Base-by-base conservation (phyloP, 2,888 invertebrate genomes). In the Noctua janthina region DNA sequence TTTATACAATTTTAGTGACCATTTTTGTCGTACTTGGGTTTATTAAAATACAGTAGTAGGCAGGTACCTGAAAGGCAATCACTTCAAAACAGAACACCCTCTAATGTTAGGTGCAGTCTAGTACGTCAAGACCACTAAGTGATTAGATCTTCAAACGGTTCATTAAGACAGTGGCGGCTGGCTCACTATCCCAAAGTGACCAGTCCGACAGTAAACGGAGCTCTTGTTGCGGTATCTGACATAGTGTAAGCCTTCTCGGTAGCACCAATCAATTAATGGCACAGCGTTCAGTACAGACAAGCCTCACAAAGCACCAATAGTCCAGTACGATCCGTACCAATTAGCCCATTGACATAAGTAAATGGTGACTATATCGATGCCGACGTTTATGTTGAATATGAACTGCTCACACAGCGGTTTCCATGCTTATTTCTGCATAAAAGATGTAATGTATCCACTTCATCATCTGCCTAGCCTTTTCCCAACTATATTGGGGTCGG, bases 261-360 rank as follows among this genome's bases (percentile, higher is more conserved):
- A 66, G 43, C n/a, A 56, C 69, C 49, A 79, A 71, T 71, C 56
- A 66, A 29, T 67, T 20, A 64, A 43, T 54, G 51, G 17, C 39
- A 78, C 20, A 56, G 56, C 23, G 17, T 62, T 56, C 4, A 35
- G 67, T 51, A 43, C 43, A 17, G 49, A 49, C 11, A 43, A 69
- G n/a, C 20, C 13, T 23, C 35, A 56, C 23, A 23, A n/a, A 29
- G 35, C 66, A 7, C n/a, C 46, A 54, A 51, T 54, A 15, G 13
- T 54, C 23, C 23, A 17, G 6, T 64, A n/a, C 20, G 23, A 54
- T 54, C 54, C 54, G 54, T 23, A 23, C 8, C 8, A 56, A 56
- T 56, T 54, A 54, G 54, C 54, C 20, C 20, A 23, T 54, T 54
- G 54, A 35, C 46, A 35, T 49, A 64, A 59, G 46, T 46, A 29